These are phyloP conservation scores for Mesocricetus auratus DNA, from an alignment of 2,113 vertebrate genomes.

Conservation along the genomic window DNA sequence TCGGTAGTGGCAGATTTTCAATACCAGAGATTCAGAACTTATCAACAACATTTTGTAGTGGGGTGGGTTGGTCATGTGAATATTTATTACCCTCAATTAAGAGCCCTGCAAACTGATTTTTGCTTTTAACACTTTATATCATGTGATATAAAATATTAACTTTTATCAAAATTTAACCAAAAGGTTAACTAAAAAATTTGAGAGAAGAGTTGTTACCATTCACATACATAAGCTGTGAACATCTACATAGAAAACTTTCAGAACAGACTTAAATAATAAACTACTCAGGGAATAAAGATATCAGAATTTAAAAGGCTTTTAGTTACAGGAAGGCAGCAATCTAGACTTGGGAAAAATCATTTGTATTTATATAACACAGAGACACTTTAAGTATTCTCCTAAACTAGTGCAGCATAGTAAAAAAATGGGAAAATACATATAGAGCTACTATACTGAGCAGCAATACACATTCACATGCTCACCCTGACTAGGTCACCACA, in stretches of 20 bases:
- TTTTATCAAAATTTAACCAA: background rate
- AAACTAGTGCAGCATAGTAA: background rate
- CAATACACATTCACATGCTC: background rate
- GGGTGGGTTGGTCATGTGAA: background rate
- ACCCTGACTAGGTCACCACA: background rate
- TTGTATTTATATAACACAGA: background rate
- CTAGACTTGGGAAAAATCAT: background rate
- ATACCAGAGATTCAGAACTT: no score
- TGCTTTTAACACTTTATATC: background rate
- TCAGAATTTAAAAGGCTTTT: background rate
- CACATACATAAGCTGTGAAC: background rate
- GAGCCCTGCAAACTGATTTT: background rate
- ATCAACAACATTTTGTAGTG: background rate
- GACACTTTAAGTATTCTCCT: background rate
- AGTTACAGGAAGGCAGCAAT: background rate
- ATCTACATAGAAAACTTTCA: background rate
- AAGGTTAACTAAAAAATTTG: constrained; percentile 30
- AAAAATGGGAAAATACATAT: background rate
- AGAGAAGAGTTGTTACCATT: background rate
- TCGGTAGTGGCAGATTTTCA: no score
- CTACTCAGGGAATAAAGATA: background rate
- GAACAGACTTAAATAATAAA: background rate
- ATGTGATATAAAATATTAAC: background rate
- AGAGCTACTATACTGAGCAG: background rate
- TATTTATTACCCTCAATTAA: background rate